Evolutionary conservation across 2,113 vertebrate species (phyloP).

Genomic region (Sinocyclocheilus maitianheensis): DNA sequence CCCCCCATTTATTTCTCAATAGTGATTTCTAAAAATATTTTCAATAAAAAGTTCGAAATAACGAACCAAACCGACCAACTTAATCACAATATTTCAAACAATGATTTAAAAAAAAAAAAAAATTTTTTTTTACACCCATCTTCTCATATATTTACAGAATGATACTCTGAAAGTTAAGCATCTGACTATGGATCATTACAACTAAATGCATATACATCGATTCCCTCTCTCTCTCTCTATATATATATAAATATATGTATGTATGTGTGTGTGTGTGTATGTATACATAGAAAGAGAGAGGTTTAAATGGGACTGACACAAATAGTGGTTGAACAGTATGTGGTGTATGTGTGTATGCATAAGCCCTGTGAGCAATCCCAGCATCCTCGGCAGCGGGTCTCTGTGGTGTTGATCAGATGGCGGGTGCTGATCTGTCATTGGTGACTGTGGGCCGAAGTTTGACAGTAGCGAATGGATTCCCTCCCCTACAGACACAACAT

Average conservation of each 20-base stretch:
- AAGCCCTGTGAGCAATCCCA: conserved; percentile 51
- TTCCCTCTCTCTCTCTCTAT: not conserved
- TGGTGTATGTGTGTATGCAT: conserved; percentile 20
- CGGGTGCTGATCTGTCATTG: conserved; percentile 90
- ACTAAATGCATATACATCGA: not conserved
- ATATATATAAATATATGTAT: too few species aligned
- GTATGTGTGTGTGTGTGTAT: too few species aligned
- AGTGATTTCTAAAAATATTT: too few species aligned
- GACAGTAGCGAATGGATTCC: conserved; percentile 93
- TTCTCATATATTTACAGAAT: not conserved
- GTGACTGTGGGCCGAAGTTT: conserved; percentile 93
- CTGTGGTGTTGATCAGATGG: conserved; percentile 71
- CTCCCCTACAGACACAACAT: conserved; percentile 78
- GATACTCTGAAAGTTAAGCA: not conserved
- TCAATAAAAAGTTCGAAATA: too few species aligned
- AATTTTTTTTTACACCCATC: not conserved
- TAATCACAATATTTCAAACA: too few species aligned
- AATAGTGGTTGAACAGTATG: conserved; percentile 52
- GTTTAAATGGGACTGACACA: conserved; percentile 50
- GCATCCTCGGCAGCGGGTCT: conserved; percentile 34
- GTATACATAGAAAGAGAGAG: conserved; percentile 9
- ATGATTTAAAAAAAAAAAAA: too few species aligned
- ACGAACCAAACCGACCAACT: too few species aligned
- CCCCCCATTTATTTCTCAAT: too few species aligned
- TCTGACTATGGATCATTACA: not conserved